These are phyloP conservation scores for Acanthornis magna DNA, from an alignment of 2,797 vertebrate genomes.

Conservation along the genomic window DNA sequence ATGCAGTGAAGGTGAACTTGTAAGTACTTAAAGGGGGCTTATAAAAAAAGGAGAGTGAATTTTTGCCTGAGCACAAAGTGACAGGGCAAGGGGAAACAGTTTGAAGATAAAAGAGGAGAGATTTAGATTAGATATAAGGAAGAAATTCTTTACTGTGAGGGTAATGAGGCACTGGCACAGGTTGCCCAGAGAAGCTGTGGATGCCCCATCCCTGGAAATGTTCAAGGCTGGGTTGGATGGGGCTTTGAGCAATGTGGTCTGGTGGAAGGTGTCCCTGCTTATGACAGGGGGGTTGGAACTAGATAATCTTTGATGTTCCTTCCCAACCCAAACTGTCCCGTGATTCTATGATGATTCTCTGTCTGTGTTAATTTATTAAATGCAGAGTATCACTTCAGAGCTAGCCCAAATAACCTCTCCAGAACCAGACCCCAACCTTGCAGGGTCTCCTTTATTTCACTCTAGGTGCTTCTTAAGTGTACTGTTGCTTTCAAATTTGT, in stretches of 20 bases:
- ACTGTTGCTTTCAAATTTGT: neutral
- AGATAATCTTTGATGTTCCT: neutral
- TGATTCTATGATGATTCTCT: neutral
- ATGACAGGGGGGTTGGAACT: accelerated
- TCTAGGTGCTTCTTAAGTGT: neutral
- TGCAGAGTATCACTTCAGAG: neutral
- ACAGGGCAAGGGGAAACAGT: neutral
- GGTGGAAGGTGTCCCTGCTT: neutral
- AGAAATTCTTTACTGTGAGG: neutral
- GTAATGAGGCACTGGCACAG: neutral
- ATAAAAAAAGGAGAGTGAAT: neutral
- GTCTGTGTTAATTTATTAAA: neutral
- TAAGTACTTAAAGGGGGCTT: neutral
- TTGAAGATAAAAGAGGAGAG: neutral
- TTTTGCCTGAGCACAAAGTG: neutral
- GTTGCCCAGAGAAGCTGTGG: neutral
- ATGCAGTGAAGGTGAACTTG: neutral
- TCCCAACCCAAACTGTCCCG: neutral
- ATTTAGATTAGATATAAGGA: neutral
- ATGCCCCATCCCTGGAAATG: neutral
- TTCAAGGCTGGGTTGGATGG: neutral
- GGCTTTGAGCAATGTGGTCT: neutral
- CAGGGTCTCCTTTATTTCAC: neutral
- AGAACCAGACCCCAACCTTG: neutral
- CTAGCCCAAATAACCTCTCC: neutral